Conservation (phyloP, 2,888 invertebrate species). For the Parapristionchus giblindavisi region DNA sequence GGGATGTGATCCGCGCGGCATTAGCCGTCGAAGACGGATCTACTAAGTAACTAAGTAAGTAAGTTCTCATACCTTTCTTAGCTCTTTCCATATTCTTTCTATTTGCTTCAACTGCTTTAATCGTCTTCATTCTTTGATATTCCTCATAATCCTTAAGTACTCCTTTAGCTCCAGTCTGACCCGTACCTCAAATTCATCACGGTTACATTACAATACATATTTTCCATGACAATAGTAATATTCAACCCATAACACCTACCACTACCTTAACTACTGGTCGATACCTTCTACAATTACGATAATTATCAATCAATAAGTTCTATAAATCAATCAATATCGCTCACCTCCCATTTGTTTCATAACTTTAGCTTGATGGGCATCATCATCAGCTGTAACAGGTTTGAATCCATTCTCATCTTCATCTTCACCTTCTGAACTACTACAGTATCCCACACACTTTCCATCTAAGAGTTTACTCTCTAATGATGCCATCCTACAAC, state of each 20-base stretch:
- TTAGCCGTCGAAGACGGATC: too few relatives aligned
- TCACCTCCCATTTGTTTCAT: slow-evolving; percentile 46
- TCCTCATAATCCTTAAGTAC: slow-evolving; percentile 44
- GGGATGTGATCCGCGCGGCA: too few relatives aligned
- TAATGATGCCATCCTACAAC: slow-evolving; percentile 49
- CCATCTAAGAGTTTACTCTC: slow-evolving; percentile 66
- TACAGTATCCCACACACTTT: slow-evolving; percentile 65
- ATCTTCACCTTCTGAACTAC: slow-evolving; percentile 66
- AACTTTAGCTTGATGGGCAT: slow-evolving; percentile 38
- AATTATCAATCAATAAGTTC: not conserved
- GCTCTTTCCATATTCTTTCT: slow-evolving; percentile 4
- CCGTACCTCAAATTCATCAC: not conserved
- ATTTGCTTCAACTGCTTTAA: slow-evolving; percentile 4
- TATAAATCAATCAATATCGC: not conserved
- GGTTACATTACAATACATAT: not conserved
- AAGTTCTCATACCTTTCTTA: slow-evolving; percentile 19
- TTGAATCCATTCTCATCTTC: slow-evolving; percentile 34
- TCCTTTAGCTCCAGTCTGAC: slow-evolving; percentile 56
- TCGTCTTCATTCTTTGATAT: slow-evolving; percentile 14
- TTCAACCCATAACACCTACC: not conserved
- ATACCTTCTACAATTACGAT: not conserved
- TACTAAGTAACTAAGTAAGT: too few relatives aligned
- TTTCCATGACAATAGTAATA: not conserved
- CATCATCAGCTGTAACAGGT: slow-evolving; percentile 40
- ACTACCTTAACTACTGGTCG: not conserved